phyloP scores from a whole-genome alignment of 1,140 invertebrate species.

The Phortica variegata region DNA sequence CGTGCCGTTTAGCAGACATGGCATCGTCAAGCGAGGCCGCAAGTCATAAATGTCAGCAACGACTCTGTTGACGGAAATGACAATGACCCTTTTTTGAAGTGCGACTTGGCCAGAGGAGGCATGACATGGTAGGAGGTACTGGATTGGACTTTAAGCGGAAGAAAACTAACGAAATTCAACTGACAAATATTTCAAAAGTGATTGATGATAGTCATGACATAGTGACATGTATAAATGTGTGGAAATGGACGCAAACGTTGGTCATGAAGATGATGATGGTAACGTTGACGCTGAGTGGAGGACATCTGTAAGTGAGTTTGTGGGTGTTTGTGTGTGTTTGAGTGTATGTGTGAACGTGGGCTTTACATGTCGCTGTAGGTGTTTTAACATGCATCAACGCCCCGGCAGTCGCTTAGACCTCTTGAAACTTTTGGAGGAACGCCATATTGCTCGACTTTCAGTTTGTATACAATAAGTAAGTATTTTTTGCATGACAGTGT shows the following conservation, averaged over 20 bases:
- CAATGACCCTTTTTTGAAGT: slow-evolving; percentile 6
- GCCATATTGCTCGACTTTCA: too few species aligned
- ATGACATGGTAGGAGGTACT: background rate
- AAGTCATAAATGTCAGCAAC: slow-evolving; percentile 41
- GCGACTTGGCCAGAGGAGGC: background rate
- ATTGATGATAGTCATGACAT: slow-evolving; percentile 46
- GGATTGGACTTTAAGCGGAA: background rate
- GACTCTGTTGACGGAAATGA: slow-evolving; percentile 7
- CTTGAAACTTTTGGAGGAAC: too few species aligned
- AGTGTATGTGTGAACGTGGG: too few species aligned
- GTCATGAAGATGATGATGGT: too few species aligned
- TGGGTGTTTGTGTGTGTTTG: too few species aligned
- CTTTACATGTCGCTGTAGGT: too few species aligned
- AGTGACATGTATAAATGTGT: slow-evolving; percentile 51
- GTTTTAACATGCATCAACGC: too few species aligned
- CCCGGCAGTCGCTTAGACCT: too few species aligned
- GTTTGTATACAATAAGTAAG: too few species aligned
- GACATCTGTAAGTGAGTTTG: too few species aligned
- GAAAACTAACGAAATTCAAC: slow-evolving; percentile 14
- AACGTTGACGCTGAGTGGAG: too few species aligned
- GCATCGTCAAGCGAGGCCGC: slow-evolving; percentile 21
- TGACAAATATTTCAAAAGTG: slow-evolving; percentile 52
- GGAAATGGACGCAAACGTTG: slow-evolving; percentile 44
- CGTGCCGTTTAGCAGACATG: background rate
- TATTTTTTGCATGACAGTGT: too few species aligned